A percentile compares a stretch with the other conserved stretches of the same genome.
Evolutionary conservation across 2,113 vertebrate species (phyloP).

Genomic region (Cisticola juncidis): DNA sequence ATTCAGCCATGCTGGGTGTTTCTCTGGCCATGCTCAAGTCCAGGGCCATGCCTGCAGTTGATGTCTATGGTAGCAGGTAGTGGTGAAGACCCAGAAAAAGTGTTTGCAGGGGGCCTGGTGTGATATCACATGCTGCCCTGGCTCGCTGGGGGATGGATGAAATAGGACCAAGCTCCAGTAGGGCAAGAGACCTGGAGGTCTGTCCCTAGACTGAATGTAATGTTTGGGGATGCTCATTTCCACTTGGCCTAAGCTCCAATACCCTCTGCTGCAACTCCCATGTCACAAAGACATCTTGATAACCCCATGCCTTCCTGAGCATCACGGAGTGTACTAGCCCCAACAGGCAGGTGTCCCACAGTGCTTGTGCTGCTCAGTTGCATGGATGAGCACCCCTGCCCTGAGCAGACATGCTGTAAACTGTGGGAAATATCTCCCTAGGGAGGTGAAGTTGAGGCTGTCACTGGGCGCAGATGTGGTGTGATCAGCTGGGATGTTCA

Average conservation of each 20-base stretch:
- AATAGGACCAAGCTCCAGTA: neutral
- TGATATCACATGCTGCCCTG: accelerated
- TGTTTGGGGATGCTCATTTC: neutral
- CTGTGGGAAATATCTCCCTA: neutral
- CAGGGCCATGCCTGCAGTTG: accelerated
- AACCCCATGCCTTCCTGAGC: neutral
- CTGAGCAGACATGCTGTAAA: accelerated
- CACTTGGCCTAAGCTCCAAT: neutral
- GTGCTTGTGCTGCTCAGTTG: accelerated
- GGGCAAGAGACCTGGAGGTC: neutral
- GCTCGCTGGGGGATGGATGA: accelerated
- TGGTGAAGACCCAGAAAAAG: neutral
- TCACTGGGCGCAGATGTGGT: accelerated
- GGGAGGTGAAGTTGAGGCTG: neutral
- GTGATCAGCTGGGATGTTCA: accelerated
- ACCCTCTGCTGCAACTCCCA: accelerated
- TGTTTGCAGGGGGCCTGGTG: neutral
- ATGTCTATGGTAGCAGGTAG: neutral
- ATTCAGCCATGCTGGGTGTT: accelerated
- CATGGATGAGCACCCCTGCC: neutral
- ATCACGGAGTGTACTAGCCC: neutral
- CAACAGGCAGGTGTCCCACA: accelerated
- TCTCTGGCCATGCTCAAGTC: neutral
- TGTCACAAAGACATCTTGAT: neutral
- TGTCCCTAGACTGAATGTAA: accelerated